Percentiles rank a stretch among this genome's conserved stretches.
phyloP scores from a whole-genome alignment of 2,888 invertebrate genomes.

The Eumacrocentrus americanus region DNA sequence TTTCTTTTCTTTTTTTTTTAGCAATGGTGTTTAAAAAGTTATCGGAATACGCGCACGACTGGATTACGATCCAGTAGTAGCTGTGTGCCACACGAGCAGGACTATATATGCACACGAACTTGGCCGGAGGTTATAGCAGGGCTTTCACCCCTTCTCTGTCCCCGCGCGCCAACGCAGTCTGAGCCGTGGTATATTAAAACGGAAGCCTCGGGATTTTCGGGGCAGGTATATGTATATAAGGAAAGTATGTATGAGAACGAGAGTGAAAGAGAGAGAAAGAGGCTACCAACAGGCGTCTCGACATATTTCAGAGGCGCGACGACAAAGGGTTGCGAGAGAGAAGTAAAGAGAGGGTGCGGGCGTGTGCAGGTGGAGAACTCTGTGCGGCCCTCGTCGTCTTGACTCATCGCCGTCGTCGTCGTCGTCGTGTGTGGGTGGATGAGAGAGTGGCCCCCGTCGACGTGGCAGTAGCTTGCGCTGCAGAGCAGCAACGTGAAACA shows the following conservation, averaged over 20 bases:
- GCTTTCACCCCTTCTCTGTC: slow-evolving; percentile 8
- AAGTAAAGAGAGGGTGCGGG: too few relatives aligned
- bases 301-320: slow-evolving; percentile 32
- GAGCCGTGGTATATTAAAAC: slow-evolving; percentile 34
- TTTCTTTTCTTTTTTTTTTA: background rate
- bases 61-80: background rate
- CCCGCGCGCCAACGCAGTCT: slow-evolving; percentile 2
- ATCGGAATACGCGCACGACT: too few relatives aligned
- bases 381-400: too few relatives aligned
- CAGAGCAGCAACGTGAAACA: slow-evolving; percentile 5
- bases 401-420: too few relatives aligned
- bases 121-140: slow-evolving; percentile 7
- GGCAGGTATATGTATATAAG: slow-evolving; percentile 5
- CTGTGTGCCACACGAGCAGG: background rate
- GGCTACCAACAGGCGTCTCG: slow-evolving; percentile 16
- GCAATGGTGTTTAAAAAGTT: background rate
- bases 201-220: slow-evolving; percentile 34
- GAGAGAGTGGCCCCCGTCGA: slow-evolving; percentile 22
- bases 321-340: slow-evolving; percentile 31
- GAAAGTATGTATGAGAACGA: slow-evolving; percentile 3
- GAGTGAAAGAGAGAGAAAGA: slow-evolving; percentile 1
- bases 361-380: slow-evolving; percentile 14
- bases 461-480: slow-evolving; percentile 1
- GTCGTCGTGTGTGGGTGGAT: slow-evolving; percentile 12
- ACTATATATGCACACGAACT: background rate